Evolutionary conservation across 2,888 invertebrate genomes (phyloP), one percentile per base, ranked within the genome.

Genomic region (Hirtodrosophila histrioides): DNA sequence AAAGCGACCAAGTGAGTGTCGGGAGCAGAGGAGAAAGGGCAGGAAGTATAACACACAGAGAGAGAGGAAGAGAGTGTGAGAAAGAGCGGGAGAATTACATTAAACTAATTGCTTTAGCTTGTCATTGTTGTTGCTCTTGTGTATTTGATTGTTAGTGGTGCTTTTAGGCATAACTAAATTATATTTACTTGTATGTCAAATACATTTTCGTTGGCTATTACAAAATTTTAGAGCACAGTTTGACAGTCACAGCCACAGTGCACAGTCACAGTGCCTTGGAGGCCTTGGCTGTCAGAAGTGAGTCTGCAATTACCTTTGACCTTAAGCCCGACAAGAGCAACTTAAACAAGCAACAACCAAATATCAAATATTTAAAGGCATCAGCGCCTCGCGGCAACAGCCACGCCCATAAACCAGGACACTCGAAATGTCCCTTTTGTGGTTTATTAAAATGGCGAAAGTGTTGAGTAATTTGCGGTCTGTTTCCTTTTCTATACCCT

Each of bases 21-120:
- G 23, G 31, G 35, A 17, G 33, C 45, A 33, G 12, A 33, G 54
- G 8, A 35, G 9, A n/a, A 2, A 27, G 36, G 23, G 45, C 27
- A 11, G 36, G 9, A 23, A 36, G 31, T n/a, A 37, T 50, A 27
- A 40, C 29, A 40, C 31, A 24, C 43, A 7, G 11, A 11, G 24
- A 4, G 41, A 17, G 39, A 35, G 37, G 40, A 49, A 27, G 49
- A 35, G 46, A 23, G 46, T 35, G 48, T 11, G 36, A 44, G 48
- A 39, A 41, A 40, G 27, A 46, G 63, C 43, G 56, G 50, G 45
- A 48, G 69, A 83, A 85, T 83, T 69, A 86, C 85, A 85, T 85
- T 85, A 85, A 87, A 85, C 81, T 85, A 85, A 85, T 85, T 85
- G 85, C 85, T 83, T 85, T 85, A 85, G 76, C 86, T 83, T 80